Conservation (phyloP, 2,888 invertebrate species). For the Brachypalpus laphriformis region DNA sequence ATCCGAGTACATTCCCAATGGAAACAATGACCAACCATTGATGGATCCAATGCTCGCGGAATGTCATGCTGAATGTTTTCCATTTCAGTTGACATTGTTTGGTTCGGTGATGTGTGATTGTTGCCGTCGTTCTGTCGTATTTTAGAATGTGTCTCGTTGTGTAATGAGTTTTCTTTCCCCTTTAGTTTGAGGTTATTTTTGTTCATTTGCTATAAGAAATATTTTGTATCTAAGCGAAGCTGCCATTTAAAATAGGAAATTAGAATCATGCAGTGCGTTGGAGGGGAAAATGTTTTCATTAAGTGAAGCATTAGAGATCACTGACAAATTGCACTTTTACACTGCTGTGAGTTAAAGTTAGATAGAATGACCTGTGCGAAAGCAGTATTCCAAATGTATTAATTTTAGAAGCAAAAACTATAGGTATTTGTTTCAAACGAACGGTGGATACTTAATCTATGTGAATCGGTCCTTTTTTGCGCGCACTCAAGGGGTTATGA, state of each 20-base stretch:
- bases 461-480: no score
- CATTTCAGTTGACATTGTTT: slow-evolving; percentile 68
- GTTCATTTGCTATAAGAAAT: slow-evolving; percentile 19
- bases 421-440: no score
- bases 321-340: no score
- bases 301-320: background rate
- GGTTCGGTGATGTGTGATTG: slow-evolving; percentile 5
- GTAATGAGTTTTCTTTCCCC: slow-evolving; percentile 23
- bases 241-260: slow-evolving; percentile 35
- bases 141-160: slow-evolving; percentile 33
- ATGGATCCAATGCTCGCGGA: slow-evolving; percentile 59
- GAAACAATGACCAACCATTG: slow-evolving; percentile 69
- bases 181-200: slow-evolving; percentile 40
- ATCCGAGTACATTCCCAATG: slow-evolving; percentile 37
- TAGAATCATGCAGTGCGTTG: slow-evolving; percentile 32
- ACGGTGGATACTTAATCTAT: no score
- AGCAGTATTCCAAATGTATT: no score
- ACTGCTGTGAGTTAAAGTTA: no score
- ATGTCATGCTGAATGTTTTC: slow-evolving; percentile 63
- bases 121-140: slow-evolving; percentile 9
- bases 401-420: no score
- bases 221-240: slow-evolving; percentile 39
- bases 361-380: no score
- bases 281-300: background rate
- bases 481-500: no score